Base-by-base conservation (phyloP, 2,113 vertebrate genomes). In the Ceyx margarethae region DNA sequence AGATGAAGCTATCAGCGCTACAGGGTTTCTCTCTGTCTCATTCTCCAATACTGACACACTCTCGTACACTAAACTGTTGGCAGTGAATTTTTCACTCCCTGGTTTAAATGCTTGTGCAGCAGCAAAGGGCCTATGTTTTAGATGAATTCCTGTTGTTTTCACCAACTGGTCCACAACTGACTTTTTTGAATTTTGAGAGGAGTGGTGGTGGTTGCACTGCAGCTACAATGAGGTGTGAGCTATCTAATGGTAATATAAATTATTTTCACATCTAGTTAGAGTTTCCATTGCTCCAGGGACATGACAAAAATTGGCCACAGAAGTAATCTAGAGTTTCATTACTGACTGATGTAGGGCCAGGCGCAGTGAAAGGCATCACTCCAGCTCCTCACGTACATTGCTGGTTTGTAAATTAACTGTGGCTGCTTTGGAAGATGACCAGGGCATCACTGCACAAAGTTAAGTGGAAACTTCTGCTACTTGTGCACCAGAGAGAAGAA, bases 351-450 rank as follows among this genome's bases (percentile, higher is more conserved):
- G 15, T 61, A 78, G 57, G 61, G 43, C 26, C 56, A 90, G n/a
- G 48, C 48, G 67, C 0, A 0, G 21, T 57, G 69, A 35, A 85
- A 89, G 23, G 48, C 40, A 40, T 60, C 43, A 25, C 33, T 73
- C 35, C 57, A 79, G 37, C 22, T 88, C 37, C 33, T 80, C 16
- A 16, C 4, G 14, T 26, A 66, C 8, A 3, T 31, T 54, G 11
- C 12, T 82, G 33, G 57, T 66, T 88, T 88, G 69, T 77, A 81
- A 93, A 90, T 88, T 45, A 85, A 57, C 64, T 42, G 48, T n/a
- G 35, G 54, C 17, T 20, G 26, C 33, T 71, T 79, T 75, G 57
- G 45, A 93, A 87, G 54, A 84, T 78, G 61, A 93, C 46, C 37
- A 77, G 33, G 50, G 21, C 28, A 66, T 33, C 65, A 19, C 35